Evolutionary conservation across 2,888 invertebrate genomes (phyloP), one percentile per base, ranked within the genome.

Genomic region (Empis livida): DNA sequence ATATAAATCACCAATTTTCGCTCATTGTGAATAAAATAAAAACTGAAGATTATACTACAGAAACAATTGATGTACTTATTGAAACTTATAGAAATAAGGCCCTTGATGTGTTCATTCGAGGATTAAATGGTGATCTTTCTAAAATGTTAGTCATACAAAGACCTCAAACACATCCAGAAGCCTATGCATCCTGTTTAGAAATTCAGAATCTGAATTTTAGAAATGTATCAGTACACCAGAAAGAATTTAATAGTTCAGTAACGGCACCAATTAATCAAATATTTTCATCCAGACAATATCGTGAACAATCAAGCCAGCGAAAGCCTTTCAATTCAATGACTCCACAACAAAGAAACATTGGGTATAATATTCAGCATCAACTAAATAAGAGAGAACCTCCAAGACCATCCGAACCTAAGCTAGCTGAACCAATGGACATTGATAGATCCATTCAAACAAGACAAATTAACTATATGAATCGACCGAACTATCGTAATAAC

Each of bases 21-120:
- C 20, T 52, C 3, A 52, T 55, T 8, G 47, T 55, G 1, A 55
- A 53, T n/a, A 55, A 53, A 39, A 31, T 54, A 3, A 49, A 53
- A 41, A 53, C 53, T 1, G 52, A 54, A 27, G 32, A 43, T 3
- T 51, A 51, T 10, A 41, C 37, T 5, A 23, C 42, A n/a, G 51
- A 55, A 42, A 52, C 44, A 1, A 31, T 48, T 8, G 48, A 40
- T 10, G 52, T 49, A 1, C n/a, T 53, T 1, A 39, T 51, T 1
- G 51, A 48, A 39, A 43, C 43, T 1, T 39, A 47, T 15, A 39
- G 46, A 16, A 48, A 47, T 40, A 45, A 45, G 40, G 48, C 46
- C 2, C 17, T 49, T 3, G 49, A 51, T 14, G 47, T 49, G 5
- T 51, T 51, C 17, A 42, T 51, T 2, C 20, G 49, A n/a, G 42